These are phyloP conservation scores for Tor tambroides DNA, from an alignment of 2,113 vertebrate genomes.

Conservation along the genomic window DNA sequence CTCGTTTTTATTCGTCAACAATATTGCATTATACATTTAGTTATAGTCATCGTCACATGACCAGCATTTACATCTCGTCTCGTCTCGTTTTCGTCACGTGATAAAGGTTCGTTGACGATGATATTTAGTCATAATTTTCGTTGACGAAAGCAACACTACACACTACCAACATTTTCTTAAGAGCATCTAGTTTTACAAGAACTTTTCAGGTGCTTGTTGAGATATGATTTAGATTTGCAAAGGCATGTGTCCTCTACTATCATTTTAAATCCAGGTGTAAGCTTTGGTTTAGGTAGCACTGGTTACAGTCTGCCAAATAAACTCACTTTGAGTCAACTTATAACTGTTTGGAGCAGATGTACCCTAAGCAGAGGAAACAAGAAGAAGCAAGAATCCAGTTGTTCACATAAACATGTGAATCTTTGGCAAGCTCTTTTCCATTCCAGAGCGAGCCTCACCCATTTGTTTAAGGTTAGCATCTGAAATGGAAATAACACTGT, in stretches of 20 bases:
- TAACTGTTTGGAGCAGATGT: constrained; percentile 33
- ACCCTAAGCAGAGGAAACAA: not conserved
- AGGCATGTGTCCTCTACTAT: not conserved
- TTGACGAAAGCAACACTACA: too few relatives aligned
- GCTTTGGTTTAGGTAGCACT: not conserved
- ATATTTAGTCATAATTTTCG: too few relatives aligned
- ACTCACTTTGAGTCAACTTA: not conserved
- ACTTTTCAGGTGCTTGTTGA: not conserved
- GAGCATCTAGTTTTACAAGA: not conserved
- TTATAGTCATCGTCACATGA: too few relatives aligned
- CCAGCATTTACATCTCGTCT: too few relatives aligned
- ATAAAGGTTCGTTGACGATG: too few relatives aligned
- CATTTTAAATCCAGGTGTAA: constrained; percentile 15
- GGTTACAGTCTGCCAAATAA: not conserved
- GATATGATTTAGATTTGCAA: not conserved
- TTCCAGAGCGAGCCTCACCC: not conserved
- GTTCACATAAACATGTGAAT: constrained; percentile 28
- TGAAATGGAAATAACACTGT: not conserved
- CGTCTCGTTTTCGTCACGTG: too few relatives aligned
- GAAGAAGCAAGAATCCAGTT: constrained; percentile 27
- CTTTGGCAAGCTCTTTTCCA: not conserved
- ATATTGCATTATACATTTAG: too few relatives aligned
- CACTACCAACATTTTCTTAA: not conserved
- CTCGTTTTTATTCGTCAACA: too few relatives aligned
- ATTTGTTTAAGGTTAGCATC: constrained; percentile 1